These are phyloP conservation scores for Ectobius pallidus DNA, from an alignment of 2,888 invertebrate genomes.

Conservation along the genomic window DNA sequence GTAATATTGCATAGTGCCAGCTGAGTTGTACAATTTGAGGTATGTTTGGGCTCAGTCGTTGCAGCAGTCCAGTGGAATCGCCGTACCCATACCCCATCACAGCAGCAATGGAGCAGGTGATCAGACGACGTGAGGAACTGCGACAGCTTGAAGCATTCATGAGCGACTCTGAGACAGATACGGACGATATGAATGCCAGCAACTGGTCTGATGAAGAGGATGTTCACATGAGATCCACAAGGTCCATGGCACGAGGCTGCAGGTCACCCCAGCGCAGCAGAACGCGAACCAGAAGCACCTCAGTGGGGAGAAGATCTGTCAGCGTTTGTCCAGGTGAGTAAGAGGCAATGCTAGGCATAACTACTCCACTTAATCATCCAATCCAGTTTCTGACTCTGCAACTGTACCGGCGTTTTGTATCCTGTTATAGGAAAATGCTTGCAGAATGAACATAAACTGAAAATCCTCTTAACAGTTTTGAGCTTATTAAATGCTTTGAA, in stretches of 20 bases:
- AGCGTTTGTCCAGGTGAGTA: background rate
- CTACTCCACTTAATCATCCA: too few relatives aligned
- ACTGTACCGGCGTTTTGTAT: background rate
- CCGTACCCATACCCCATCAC: conserved; percentile 21
- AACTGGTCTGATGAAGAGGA: background rate
- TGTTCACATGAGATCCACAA: background rate
- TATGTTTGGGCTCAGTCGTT: too few relatives aligned
- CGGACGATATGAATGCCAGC: background rate
- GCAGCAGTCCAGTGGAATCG: conserved; percentile 22
- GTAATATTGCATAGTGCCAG: too few relatives aligned
- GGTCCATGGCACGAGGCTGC: background rate
- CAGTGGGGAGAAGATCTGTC: background rate
- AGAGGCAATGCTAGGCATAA: too few relatives aligned
- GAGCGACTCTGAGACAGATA: background rate
- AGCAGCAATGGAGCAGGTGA: conserved; percentile 34
- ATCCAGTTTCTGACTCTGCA: background rate
- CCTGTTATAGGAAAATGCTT: too few relatives aligned
- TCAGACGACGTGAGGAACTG: conserved; percentile 29
- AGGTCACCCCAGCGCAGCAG: background rate
- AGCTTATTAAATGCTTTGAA: too few relatives aligned
- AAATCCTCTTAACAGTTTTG: too few relatives aligned
- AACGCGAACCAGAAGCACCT: background rate
- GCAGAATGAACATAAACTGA: too few relatives aligned
- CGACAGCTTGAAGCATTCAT: background rate
- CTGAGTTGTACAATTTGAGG: too few relatives aligned